phyloP scores from a whole-genome alignment of 2,888 invertebrate genomes.

The Merodon equestris region DNA sequence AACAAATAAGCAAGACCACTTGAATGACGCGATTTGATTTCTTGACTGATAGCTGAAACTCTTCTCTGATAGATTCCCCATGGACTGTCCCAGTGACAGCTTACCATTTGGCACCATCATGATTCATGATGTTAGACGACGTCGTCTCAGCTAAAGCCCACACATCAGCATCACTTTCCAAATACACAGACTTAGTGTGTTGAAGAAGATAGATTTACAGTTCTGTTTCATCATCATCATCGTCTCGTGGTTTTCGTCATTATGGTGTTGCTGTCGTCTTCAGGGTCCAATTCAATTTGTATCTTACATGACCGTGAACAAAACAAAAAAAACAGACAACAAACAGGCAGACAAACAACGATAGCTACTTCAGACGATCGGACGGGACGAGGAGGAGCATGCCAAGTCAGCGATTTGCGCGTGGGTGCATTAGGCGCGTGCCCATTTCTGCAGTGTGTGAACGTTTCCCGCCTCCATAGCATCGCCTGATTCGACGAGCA shows the following conservation, averaged over 20 bases:
- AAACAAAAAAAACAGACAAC: conserved; percentile 45
- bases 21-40: conserved; percentile 59
- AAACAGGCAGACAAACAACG: too few species aligned
- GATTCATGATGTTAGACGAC: conserved; percentile 62
- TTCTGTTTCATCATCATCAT: conserved; percentile 55
- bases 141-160: conserved; percentile 49
- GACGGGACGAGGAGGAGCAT: conserved; percentile 11
- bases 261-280: conserved; percentile 26
- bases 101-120: conserved; percentile 58
- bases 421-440: conserved; percentile 63
- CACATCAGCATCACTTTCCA: conserved; percentile 51
- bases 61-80: conserved; percentile 40
- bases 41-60: conserved; percentile 60
- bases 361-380: conserved; percentile 53
- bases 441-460: conserved; percentile 51
- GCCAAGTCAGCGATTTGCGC: conserved; percentile 41
- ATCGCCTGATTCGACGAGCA: conserved; percentile 1
- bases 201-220: conserved; percentile 49
- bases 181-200: conserved; percentile 11
- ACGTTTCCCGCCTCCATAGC: conserved; percentile 38
- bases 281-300: conserved; percentile 59
- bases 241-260: too few species aligned
- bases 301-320: conserved; percentile 59
- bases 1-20: conserved; percentile 48
- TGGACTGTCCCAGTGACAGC: conserved; percentile 29